A percentile compares a stretch with the other conserved stretches of the same genome.
These are phyloP conservation scores for Charina bottae DNA, from an alignment of 2,113 vertebrate genomes.

Conservation along the genomic window DNA sequence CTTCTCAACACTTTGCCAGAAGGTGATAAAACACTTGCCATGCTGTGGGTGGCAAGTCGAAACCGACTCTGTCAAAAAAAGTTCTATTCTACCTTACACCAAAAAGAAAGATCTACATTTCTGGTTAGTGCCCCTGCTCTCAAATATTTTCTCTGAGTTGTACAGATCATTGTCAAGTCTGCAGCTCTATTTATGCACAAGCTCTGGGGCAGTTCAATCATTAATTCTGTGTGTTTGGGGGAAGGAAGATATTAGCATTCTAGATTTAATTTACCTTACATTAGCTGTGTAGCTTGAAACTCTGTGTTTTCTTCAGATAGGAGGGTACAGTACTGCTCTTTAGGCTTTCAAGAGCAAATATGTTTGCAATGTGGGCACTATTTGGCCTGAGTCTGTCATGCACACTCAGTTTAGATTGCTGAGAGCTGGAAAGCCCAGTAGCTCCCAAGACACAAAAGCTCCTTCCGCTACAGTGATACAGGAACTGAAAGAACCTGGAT, in stretches of 20 bases:
- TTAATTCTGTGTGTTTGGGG: background rate
- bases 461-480: conserved; percentile 19
- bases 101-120: background rate
- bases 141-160: background rate
- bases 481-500: conserved; percentile 25
- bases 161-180: background rate
- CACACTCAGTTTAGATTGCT: background rate
- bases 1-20: background rate
- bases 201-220: background rate
- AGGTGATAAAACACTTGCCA: background rate
- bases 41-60: background rate
- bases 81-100: background rate
- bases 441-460: background rate
- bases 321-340: rapidly evolving
- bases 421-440: background rate
- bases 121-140: background rate
- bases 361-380: background rate
- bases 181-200: background rate
- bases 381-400: background rate
- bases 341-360: background rate
- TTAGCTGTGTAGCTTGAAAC: rapidly evolving
- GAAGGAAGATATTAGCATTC: background rate
- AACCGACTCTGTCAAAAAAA: background rate
- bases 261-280: background rate
- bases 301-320: background rate